These are phyloP conservation scores for Recurvirostra avosetta DNA, from an alignment of 2,113 vertebrate species.

Conservation along the genomic window DNA sequence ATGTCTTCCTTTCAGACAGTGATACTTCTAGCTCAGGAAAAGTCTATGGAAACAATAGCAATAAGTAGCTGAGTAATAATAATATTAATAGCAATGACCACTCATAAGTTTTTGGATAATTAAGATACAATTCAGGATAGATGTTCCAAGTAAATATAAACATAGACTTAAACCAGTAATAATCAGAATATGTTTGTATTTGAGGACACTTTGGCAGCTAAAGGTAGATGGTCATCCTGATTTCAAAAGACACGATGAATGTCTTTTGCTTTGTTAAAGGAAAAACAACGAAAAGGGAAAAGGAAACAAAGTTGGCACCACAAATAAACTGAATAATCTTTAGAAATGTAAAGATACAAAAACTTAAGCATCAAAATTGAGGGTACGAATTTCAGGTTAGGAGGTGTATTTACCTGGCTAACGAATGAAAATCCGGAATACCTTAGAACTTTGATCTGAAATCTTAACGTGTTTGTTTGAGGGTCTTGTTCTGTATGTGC, in stretches of 20 bases:
- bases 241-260: neutral
- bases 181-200: neutral
- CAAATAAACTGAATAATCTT: neutral
- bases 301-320: neutral
- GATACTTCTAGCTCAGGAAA: neutral
- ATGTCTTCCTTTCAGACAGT: neutral
- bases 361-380: neutral
- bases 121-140: neutral
- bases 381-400: neutral
- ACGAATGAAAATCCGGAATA: neutral
- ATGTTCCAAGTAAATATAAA: neutral
- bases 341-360: neutral
- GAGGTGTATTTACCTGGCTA: neutral
- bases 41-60: neutral
- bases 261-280: neutral
- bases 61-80: neutral
- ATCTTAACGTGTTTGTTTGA: neutral
- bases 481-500: neutral
- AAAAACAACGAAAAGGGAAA: neutral
- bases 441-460: neutral
- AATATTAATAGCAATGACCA: neutral
- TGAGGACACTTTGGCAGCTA: neutral
- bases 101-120: neutral
- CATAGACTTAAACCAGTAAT: neutral
- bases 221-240: neutral